Percentiles rank a stretch among this genome's conserved stretches.
Evolutionary conservation across 2,888 invertebrate genomes (phyloP).

Genomic region (Heliothis peltigera): DNA sequence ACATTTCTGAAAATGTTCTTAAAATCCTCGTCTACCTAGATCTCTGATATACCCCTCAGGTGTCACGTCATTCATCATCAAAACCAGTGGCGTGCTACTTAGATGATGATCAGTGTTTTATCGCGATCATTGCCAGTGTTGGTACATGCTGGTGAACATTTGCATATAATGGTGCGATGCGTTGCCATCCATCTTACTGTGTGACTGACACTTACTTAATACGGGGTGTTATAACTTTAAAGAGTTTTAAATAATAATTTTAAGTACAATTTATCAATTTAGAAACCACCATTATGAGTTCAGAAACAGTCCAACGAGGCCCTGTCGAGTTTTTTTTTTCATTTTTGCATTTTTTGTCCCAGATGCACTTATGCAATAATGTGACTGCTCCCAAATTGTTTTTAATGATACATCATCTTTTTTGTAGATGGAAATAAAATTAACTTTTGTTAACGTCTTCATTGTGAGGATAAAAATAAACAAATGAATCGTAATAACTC

Average conservation of each 20-base stretch:
- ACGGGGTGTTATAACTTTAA: slow-evolving; percentile 66
- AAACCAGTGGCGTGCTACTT: slow-evolving; percentile 63
- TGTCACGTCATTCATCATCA: slow-evolving; percentile 52
- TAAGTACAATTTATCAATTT: too few species aligned
- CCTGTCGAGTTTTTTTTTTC: not conserved
- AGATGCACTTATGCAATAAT: not conserved
- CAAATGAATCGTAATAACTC: slow-evolving; percentile 26
- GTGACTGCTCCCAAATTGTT: not conserved
- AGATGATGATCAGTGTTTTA: slow-evolving; percentile 78
- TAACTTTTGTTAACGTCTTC: not conserved
- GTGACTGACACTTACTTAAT: slow-evolving; percentile 73
- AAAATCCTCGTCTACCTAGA: not conserved
- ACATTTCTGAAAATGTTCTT: too few species aligned
- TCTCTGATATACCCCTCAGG: slow-evolving; percentile 42
- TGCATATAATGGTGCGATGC: slow-evolving; percentile 85
- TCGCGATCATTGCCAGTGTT: slow-evolving; percentile 66
- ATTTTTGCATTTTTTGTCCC: not conserved
- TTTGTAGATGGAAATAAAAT: slow-evolving; percentile 5
- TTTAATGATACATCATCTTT: not conserved
- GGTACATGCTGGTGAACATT: slow-evolving; percentile 84
- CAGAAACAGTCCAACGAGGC: not conserved
- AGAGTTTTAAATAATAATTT: not conserved
- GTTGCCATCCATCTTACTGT: slow-evolving; percentile 75
- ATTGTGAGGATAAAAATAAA: slow-evolving; percentile 25
- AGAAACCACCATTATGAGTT: too few species aligned